Evolutionary conservation across 1,140 invertebrate genomes (phyloP), one percentile per base, ranked within the genome.

Genomic region (Zelostemma sp.): DNA sequence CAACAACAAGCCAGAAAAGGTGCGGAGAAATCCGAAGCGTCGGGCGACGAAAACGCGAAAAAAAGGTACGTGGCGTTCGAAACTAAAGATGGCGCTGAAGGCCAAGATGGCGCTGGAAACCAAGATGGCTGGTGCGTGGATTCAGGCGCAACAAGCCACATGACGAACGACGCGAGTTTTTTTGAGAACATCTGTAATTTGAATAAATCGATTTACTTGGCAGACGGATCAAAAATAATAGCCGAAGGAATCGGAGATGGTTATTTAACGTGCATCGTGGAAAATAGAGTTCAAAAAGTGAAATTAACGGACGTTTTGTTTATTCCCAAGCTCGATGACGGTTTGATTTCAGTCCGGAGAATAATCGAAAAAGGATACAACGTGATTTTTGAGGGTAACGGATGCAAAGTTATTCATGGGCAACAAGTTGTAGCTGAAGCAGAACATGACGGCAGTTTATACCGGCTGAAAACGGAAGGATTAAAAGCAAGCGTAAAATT

Each of bases 241-340:
- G 68, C 38, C 6, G 18, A 56, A 0, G 63, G 56, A 28, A 58
- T 71, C 4, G 72, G 68, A 49, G 47, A 55, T 11, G 60, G 66
- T 21, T 14, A 18, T 3, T 3, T 58, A 0, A n/a, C n/a, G n/a
- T n/a, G n/a, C n/a, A n/a, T n/a, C n/a, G n/a, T n/a, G n/a, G n/a
- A n/a, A n/a, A n/a, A n/a, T n/a, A n/a, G n/a, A n/a, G n/a, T n/a
- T n/a, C n/a, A n/a, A n/a, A n/a, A n/a, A n/a, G n/a, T n/a, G n/a
- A n/a, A n/a, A n/a, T n/a, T n/a, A n/a, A n/a, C n/a, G n/a, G n/a
- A n/a, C n/a, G n/a, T n/a, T n/a, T n/a, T n/a, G n/a, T n/a, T n/a
- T n/a, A n/a, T n/a, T n/a, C n/a, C n/a, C n/a, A n/a, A n/a, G n/a
- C n/a, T n/a, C n/a, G n/a, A n/a, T n/a, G n/a, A n/a, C n/a, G n/a